Base-by-base conservation (phyloP, 2,888 invertebrate genomes). In the Leucoptera coffeella region DNA sequence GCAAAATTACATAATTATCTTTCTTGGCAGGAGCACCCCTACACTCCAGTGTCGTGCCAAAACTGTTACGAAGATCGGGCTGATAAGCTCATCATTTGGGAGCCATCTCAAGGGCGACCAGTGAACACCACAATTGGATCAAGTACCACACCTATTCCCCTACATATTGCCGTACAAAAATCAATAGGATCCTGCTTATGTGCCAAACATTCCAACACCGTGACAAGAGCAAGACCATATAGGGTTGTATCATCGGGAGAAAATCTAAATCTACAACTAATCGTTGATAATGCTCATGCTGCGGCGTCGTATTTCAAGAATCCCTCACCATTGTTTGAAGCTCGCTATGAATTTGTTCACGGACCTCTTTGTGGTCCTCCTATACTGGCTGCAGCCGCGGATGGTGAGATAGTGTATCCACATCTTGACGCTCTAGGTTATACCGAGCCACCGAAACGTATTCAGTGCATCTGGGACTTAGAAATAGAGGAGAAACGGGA, bases 221-320 rank as follows among this genome's bases (percentile, higher is more conserved):
- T 75, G 0, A 77, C 73, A 24, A 72, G 74, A 41, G 75, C 69
- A 4, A 64, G 73, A 22, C 78, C 81, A 0, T 74, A 80, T 22
- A 67, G 80, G 38, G 74, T 89, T 1, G 80, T 89, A 1, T 89
- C 89, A 0, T 78, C 80, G 9, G 86, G 87, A 3, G 89, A 89
- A 46, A 80, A 82, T 28, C 65, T 91, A 27, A 86, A 88, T 40
- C 73, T 91, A 9, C 85, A 87, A 43, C 71, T 92, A 37, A 80
- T 86, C 21, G 81, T 92, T 1, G 90, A 91, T 42, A 85, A 84
- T 9, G 82, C 85, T 9, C 88, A 90, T 42, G 87, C 90, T 3
- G 86, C 90, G 1, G 77, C 85, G 1, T 89, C 85, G 27, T 91
- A 91, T 52, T 92, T 91, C 59, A 91, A 91, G 50, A 86, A 89